Base-by-base conservation (phyloP, 2,888 invertebrate species). In the Polylopha cassiicola region DNA sequence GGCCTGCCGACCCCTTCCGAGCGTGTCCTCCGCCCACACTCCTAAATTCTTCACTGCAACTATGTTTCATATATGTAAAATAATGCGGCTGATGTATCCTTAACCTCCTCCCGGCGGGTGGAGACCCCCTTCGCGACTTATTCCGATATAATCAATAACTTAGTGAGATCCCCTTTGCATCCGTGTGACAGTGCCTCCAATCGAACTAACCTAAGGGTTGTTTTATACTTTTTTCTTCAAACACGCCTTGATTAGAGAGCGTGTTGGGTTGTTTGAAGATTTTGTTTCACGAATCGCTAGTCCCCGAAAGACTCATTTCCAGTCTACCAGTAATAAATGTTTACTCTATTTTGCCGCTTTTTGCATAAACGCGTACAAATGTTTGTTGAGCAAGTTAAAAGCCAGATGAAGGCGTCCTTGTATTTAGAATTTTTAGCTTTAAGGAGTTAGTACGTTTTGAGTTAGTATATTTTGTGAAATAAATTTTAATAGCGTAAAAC, bases 61-160 rank as follows among this genome's bases (percentile, higher is more conserved):
- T 77, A 73, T 78, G 78, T 81, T 75, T 79, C 79, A 73, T 82
- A 73, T 84, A 84, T 84, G 84, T 85, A 85, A 85, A 85, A 82
- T 85, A 85, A 84, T 84, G 82, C 81, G 73, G 71, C 78, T 78
- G 78, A 81, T 77, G 80, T 75, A 81, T 80, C 69, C 65, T 73
- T 61, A 67, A 69, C 77, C 73, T 70, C 73, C 65, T 58, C 33
- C 46, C 51, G 58, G 65, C 65, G 55, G 62, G 61, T 44, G 59
- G 53, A 48, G 46, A 47, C 64, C 68, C 73, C 73, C 72, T 61
- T 60, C 66, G 71, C 77, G 82, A 81, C 84, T 84, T 85, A 85
- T 85, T 85, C 78, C 86, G 75, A 86, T 86, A 86, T 86, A 86
- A 86, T 86, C 86, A 85, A 86, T 86, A 86, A 86, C 85, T 84